Base-by-base conservation (phyloP, 1,140 invertebrate species). In the Thalassaphorura encarpata region DNA sequence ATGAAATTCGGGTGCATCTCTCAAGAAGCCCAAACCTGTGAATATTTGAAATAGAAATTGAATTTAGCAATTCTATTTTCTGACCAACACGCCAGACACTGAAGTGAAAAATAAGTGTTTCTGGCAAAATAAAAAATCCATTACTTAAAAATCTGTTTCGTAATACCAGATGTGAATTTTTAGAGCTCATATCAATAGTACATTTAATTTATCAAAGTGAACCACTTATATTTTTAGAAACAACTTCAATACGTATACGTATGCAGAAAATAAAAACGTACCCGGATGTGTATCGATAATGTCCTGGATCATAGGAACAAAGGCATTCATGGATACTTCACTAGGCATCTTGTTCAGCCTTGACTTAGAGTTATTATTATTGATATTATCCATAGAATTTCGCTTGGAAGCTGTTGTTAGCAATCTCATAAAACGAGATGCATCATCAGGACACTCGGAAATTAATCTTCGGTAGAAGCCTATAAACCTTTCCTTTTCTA, bases 281-380 rank as follows among this genome's bases (percentile, higher is more conserved):
- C 96, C 96, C 3, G 96, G 95, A 79, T 99, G 95, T n/a, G 94
- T 94, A 69, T 99, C 93, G 23, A 99, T 94, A 1, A 99, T 89
- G 75, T 99, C 97, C 76, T 98, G 89, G 41, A 95, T 84, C 58
- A 97, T 72, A 18, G 89, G 83, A 63, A 94, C 85, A 69, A 99
- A 85, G 74, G 99, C 95, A 15, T 29, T 66, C 63, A 58, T 63
- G 23, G n/a, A n/a, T 8, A 60, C 43, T 23, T 59, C 46, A 33
- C 51, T 11, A 11, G 33, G 33, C 33, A 11, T n/a, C 11, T 36
- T n/a, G 33, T 11, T 36, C 11, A 11, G 11, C 11, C 33, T 36
- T 11, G n/a, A 36, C 33, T n/a, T 36, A 11, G n/a, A n/a, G 11
- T 36, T 11, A 36, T 36, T n/a, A n/a, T 36, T 36, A 11, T 36